Base-by-base conservation (phyloP, 2,797 vertebrate species). In the Platyrinchus mystaceus region DNA sequence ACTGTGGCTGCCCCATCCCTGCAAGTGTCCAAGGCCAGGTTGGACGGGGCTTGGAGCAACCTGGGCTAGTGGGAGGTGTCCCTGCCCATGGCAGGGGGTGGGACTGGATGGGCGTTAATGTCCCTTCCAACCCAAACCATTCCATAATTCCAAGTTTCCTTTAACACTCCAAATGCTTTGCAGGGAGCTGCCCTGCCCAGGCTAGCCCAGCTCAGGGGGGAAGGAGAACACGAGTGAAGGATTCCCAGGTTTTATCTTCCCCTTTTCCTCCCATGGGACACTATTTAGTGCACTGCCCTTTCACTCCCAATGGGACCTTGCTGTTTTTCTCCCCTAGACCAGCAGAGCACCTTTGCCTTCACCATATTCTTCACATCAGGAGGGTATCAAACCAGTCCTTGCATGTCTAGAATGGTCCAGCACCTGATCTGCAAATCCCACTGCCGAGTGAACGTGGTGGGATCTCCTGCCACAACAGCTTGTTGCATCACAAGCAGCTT, bases 31-130 rank as follows among this genome's bases (percentile, higher is more conserved):
- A 11, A 71, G 8, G 22, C 10, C 32, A 34, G 28, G 37, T 0
- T 66, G 67, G 59, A 58, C 0, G 0, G 13, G 10, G 19, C 28
- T 58, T 44, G 68, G 68, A 73, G 44, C 20, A 17, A 0, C 15
- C n/a, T 71, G 75, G 75, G 37, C 1, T 0, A 7, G 15, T 56
- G 58, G 32, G 1, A 49, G 8, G 1, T 47, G 34, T 62, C 41
- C 64, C 34, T 62, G 47, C 5, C 28, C 49, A 32, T 43, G 22
- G 26, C 30, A 41, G 26, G 14, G 14, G 9, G 8, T 55, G 56
- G 59, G 0, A 37, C 6, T 23, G n/a, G 27, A 9, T 47, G 56
- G 2, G 3, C 2, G 37, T 58, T 43, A 14, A 44, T 27, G 1
- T 24, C 13, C 6, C 13, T 66, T 30, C 26, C 15, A 12, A 12